Conservation (phyloP, 1,140 invertebrate species). For the Ceratitis capitata region DNA sequence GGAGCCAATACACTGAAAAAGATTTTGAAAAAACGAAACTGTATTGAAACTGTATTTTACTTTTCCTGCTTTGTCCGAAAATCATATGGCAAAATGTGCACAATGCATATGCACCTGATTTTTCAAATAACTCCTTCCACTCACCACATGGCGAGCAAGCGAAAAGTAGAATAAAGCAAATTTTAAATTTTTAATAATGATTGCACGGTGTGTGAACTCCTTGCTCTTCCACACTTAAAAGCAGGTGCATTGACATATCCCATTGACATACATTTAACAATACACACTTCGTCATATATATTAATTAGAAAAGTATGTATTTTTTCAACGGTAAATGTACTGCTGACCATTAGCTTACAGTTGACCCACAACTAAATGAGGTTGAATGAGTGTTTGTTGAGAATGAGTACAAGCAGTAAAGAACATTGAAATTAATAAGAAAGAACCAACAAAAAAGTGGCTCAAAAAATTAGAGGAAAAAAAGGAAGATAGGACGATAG, state of each 20-base stretch:
- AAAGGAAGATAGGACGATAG: not conserved
- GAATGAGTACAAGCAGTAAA: not conserved
- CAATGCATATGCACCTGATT: too few species aligned
- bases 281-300: not conserved
- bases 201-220: not conserved
- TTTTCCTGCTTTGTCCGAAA: too few species aligned
- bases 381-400: not conserved
- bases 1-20: too few species aligned
- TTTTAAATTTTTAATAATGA: conserved; percentile 28
- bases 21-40: too few species aligned
- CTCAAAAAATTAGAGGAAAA: not conserved
- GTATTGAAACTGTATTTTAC: too few species aligned
- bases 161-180: too few species aligned
- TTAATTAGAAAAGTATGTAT: not conserved
- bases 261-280: not conserved
- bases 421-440: not conserved
- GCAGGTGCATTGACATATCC: not conserved
- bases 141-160: too few species aligned
- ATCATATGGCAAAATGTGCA: too few species aligned
- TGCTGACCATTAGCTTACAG: not conserved
- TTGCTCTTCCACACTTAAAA: not conserved
- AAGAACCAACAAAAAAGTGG: not conserved
- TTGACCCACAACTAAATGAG: not conserved
- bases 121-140: too few species aligned
- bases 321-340: not conserved